Percentiles rank a stretch among this genome's conserved stretches.
Conservation (phyloP, 2,797 vertebrate genomes). For the Mycteria americana region DNA sequence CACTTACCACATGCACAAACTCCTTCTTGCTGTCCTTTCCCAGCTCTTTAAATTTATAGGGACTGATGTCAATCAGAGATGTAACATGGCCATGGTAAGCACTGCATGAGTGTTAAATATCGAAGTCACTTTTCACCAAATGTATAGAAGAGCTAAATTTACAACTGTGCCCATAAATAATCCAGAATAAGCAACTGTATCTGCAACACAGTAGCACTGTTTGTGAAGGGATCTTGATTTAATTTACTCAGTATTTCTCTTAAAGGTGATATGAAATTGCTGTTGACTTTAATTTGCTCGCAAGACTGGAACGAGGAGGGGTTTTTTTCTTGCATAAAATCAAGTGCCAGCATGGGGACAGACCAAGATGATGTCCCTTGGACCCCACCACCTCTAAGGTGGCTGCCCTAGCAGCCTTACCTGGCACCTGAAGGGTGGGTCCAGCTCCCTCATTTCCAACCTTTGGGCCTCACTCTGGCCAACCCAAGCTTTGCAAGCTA, state of each 20-base stretch:
- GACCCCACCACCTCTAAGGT: background rate
- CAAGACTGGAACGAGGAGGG: background rate
- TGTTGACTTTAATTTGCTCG: background rate
- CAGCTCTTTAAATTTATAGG: slow-evolving; percentile 93
- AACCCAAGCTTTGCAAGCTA: background rate
- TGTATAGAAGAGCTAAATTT: slow-evolving; percentile 2
- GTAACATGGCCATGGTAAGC: slow-evolving; percentile 96
- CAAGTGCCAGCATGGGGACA: background rate
- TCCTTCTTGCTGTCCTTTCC: slow-evolving; percentile 81
- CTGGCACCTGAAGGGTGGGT: background rate
- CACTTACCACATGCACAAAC: slow-evolving; percentile 94
- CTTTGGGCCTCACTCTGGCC: background rate
- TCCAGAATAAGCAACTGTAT: background rate
- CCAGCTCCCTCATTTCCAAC: background rate
- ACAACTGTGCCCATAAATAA: background rate
- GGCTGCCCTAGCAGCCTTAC: background rate
- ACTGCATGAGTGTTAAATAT: slow-evolving; percentile 72
- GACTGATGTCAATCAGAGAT: slow-evolving; percentile 97
- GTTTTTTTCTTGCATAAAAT: background rate
- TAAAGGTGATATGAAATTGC: background rate
- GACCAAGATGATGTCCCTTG: background rate
- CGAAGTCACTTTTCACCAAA: slow-evolving; percentile 31
- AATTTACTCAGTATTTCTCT: background rate
- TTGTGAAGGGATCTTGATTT: background rate
- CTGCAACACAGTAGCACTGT: background rate